Evolutionary conservation across 2,888 invertebrate species (phyloP), one percentile per base, ranked within the genome.

Genomic region (Corbicula japonica): DNA sequence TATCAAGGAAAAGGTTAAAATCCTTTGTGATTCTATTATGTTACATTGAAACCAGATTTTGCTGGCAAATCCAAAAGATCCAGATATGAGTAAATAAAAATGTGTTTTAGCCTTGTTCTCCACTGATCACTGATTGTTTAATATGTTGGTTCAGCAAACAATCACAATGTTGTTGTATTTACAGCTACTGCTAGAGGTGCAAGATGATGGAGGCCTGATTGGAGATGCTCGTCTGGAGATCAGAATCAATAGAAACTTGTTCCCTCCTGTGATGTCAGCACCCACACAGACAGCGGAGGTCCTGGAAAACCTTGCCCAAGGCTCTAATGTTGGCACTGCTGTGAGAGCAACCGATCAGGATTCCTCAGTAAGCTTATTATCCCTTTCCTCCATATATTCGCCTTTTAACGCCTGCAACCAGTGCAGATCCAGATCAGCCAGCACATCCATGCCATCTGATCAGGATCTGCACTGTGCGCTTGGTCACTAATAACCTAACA

Each of bases 171-270:
- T 18, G 10, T 18, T 41, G 18, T 41, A 12, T 41, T 80, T 75
- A 56, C 83, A 80, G 84, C 74, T 85, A 28, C 48, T 61, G 30
- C 85, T 91, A 18, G 62, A 71, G 41, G 88, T 84, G 2, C 74
- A n/a, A 41, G 89, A 89, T 69, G 86, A 85, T 63, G 86, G 85
- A 28, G 69, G 60, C 8, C 26, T 72, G 23, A 56, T 54, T n/a
- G 83, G 80, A 38, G 58, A 61, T 10, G 79, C 82, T 5, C 12
- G 61, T 2, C 76, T 88, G 3, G 73, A 52, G 3, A 38, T 90
- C 1, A 84, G 46, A 6, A 80, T 89, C 54, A 73, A 83, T 38
- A 68, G 86, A 15, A 90, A 91, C 63, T 72, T 87, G 41, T 76
- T 86, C 32, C 48, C 66, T 26, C 91, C 91, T 1, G 26, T 46